Conservation (phyloP, 2,113 vertebrate genomes). For the Garra rufa region DNA sequence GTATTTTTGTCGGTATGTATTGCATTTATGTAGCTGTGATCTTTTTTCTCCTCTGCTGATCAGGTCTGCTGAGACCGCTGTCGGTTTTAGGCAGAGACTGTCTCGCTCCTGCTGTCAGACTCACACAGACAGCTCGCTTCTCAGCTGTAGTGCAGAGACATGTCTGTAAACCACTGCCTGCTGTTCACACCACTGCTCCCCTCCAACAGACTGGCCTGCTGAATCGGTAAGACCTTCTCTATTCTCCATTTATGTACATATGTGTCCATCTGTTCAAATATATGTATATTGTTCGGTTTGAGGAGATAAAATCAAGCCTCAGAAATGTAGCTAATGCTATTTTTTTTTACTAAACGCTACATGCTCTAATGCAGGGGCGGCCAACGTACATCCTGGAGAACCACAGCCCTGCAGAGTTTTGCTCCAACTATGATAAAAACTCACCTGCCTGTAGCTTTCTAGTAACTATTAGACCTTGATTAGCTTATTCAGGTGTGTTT, state of each 20-base stretch:
- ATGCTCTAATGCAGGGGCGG: too few relatives aligned
- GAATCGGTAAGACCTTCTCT: slow-evolving; percentile 66
- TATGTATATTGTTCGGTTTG: too few relatives aligned
- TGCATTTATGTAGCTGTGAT: neutral
- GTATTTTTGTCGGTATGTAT: neutral
- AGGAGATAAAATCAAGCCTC: too few relatives aligned
- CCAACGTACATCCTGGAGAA: too few relatives aligned
- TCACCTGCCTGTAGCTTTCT: too few relatives aligned
- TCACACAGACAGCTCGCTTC: slow-evolving; percentile 52
- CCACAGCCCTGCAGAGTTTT: too few relatives aligned
- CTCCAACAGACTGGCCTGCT: slow-evolving; percentile 59
- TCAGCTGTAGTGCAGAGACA: slow-evolving; percentile 57
- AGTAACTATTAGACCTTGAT: too few relatives aligned
- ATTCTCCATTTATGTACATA: too few relatives aligned
- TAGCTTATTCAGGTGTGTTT: too few relatives aligned
- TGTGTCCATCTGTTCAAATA: too few relatives aligned
- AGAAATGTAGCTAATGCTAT: neutral
- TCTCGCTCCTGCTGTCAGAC: neutral
- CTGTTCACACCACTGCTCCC: slow-evolving; percentile 18
- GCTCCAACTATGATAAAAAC: too few relatives aligned
- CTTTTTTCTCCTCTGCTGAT: slow-evolving; percentile 34
- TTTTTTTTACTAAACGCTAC: neutral
- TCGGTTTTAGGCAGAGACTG: slow-evolving; percentile 46
- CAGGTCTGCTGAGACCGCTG: slow-evolving; percentile 73
- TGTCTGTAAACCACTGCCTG: slow-evolving; percentile 8